Conservation (phyloP, 2,888 invertebrate species). For the Caenorhabditis imperialis region DNA sequence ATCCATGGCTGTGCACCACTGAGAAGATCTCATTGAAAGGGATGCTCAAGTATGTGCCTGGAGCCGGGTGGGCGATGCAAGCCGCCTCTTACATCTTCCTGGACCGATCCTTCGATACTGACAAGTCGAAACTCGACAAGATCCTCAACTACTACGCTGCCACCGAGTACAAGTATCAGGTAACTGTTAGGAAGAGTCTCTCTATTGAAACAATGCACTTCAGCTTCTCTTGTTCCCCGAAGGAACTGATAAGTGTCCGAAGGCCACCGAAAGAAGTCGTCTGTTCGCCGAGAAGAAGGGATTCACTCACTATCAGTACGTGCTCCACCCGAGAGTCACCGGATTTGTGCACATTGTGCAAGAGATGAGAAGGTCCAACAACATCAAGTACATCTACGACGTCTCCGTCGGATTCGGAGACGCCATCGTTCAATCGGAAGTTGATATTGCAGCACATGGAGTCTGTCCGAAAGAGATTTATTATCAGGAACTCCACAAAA, state of each 20-base stretch:
- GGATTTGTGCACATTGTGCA: slow-evolving; percentile 83
- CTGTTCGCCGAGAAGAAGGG: slow-evolving; percentile 82
- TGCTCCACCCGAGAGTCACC: slow-evolving; percentile 89
- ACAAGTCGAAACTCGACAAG: slow-evolving; percentile 83
- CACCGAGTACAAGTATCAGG: slow-evolving; percentile 82
- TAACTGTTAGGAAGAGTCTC: too few species aligned
- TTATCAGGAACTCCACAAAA: slow-evolving; percentile 83
- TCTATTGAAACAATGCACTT: too few species aligned
- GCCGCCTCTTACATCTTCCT: slow-evolving; percentile 88
- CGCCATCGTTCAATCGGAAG: slow-evolving; percentile 85
- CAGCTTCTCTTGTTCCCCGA: slow-evolving; percentile 88
- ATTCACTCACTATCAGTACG: slow-evolving; percentile 84
- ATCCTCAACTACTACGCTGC: slow-evolving; percentile 86
- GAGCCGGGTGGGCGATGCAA: slow-evolving; percentile 86
- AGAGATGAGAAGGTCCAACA: slow-evolving; percentile 81
- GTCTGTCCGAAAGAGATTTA: slow-evolving; percentile 86
- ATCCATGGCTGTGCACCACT: slow-evolving; percentile 79
- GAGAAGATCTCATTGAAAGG: slow-evolving; percentile 88
- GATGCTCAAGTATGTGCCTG: slow-evolving; percentile 69
- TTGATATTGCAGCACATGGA: slow-evolving; percentile 83
- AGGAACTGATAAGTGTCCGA: slow-evolving; percentile 87
- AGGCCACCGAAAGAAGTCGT: slow-evolving; percentile 84
- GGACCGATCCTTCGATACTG: slow-evolving; percentile 87
- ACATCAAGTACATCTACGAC: slow-evolving; percentile 87
- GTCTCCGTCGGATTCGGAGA: slow-evolving; percentile 87